A percentile compares a stretch with the other conserved stretches of the same genome.
These are phyloP conservation scores for Hanleya hanleyi DNA, from an alignment of 2,888 invertebrate species.

Conservation along the genomic window DNA sequence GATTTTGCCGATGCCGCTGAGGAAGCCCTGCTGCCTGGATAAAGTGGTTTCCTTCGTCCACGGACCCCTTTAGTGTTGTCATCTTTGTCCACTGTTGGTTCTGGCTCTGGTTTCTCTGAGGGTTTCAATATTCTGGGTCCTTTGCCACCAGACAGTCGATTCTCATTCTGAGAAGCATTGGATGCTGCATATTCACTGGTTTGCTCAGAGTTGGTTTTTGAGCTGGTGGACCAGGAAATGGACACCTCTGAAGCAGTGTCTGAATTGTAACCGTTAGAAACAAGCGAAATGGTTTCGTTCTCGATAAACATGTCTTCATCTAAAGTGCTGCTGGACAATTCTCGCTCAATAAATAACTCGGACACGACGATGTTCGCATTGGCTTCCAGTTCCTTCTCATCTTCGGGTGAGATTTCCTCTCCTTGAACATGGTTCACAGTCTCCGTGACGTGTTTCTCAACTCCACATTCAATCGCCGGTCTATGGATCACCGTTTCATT, in stretches of 20 bases:
- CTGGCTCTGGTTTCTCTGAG: conserved; percentile 27
- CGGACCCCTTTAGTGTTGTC: conserved; percentile 43
- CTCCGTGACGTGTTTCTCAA: not conserved
- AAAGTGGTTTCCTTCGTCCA: conserved; percentile 57
- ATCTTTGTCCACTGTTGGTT: conserved; percentile 19
- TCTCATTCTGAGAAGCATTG: conserved; percentile 48
- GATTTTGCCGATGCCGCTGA: conserved; percentile 1
- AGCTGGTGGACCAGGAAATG: conserved; percentile 59
- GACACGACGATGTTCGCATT: conserved; percentile 78
- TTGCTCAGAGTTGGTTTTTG: conserved; percentile 44
- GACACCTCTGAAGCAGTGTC: conserved; percentile 74
- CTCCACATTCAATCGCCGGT: not conserved
- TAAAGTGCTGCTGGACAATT: conserved; percentile 63
- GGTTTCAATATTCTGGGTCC: conserved; percentile 77
- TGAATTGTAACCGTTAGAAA: conserved; percentile 83
- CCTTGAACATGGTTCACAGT: not conserved
- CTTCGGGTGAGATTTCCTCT: conserved; percentile 60
- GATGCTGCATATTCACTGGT: conserved; percentile 52
- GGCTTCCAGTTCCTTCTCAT: conserved; percentile 76
- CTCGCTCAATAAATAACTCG: conserved; percentile 73
- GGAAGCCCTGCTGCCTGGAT: conserved; percentile 14
- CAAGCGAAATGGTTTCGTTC: conserved; percentile 81
- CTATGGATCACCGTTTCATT: conserved; percentile 4
- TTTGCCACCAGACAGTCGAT: conserved; percentile 38
- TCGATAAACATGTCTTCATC: conserved; percentile 77